phyloP scores from a whole-genome alignment of 2,113 vertebrate genomes.

The Mola mola region DNA sequence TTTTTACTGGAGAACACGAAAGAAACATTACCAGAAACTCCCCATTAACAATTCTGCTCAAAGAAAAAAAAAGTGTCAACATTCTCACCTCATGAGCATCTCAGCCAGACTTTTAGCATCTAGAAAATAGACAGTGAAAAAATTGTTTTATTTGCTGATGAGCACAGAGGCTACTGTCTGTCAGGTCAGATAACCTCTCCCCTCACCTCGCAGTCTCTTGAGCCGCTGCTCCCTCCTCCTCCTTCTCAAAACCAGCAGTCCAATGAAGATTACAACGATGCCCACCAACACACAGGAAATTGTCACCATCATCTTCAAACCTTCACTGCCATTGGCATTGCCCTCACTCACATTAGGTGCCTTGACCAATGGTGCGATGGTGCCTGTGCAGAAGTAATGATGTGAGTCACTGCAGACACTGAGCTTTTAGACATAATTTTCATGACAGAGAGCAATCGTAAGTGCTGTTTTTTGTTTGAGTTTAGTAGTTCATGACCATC shows the following conservation, averaged over 20 bases:
- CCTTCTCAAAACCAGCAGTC: conserved; percentile 90
- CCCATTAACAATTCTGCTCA: neutral
- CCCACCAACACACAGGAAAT: conserved; percentile 95
- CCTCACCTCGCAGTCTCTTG: conserved; percentile 94
- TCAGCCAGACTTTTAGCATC: conserved; percentile 99
- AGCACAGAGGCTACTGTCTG: neutral
- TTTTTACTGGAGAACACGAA: conserved; percentile 88
- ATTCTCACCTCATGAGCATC: conserved; percentile 97
- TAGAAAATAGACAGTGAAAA: conserved; percentile 75
- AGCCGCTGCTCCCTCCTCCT: conserved; percentile 94
- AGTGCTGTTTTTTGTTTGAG: no score
- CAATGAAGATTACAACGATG: conserved; percentile 89
- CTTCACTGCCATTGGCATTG: conserved; percentile 87
- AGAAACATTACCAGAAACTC: neutral
- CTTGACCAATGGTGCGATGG: conserved; percentile 96
- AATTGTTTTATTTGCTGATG: neutral
- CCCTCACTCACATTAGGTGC: conserved; percentile 90
- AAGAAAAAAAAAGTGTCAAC: neutral
- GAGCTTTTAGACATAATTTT: neutral
- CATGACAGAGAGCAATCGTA: no score
- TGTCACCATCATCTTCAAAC: conserved; percentile 98
- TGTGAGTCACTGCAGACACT: neutral
- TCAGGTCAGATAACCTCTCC: neutral
- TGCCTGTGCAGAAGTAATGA: conserved; percentile 82
- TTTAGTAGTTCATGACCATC: no score